Base-by-base conservation (phyloP, 2,113 vertebrate species). In the Caranx melampygus region DNA sequence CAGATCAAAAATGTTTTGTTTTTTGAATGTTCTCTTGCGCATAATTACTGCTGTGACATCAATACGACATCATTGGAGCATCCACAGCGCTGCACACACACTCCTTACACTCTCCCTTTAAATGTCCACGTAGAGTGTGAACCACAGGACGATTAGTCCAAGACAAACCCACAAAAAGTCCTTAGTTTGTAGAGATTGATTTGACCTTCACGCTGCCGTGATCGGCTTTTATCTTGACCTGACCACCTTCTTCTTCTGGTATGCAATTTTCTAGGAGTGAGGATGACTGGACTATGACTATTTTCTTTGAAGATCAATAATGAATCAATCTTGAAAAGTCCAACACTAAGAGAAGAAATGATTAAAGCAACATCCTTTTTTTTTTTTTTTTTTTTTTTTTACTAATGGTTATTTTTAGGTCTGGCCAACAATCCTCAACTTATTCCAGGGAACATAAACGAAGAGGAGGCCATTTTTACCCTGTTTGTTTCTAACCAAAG, bases 401-500 rank as follows among this genome's bases (percentile, higher is more conserved):
- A 26, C 26, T 9, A 44, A 72, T 37, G 13, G 51, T 44, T 26
- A 35, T 51, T 66, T 21, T 67, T 69, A 21, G 37, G 20, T 60
- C 5, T 52, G 35, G 34, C 21, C 40, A 54, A 54, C 49, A 37
- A 40, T 62, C 18, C 8, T 70, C 35, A 33, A 16, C 33, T 42
- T 80, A 67, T 49, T 51, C 47, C 79, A 86, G 69, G 63, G 62
- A 85, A 63, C 35, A 45, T 66, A 70, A 63, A 15, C 44, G 71
- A 51, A 67, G 47, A 60, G 44, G 44, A 82, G 18, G 59, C 60
- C 49, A 62, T 80, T 73, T 58, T 74, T 33, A 74, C 57, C 16
- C 35, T 60, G 45, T 73, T 73, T 72, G 57, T 78, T 89, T 89
- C 18, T 71, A 84, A 82, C 84, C 82, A 87, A 87, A 87, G 88